Conservation (phyloP, 2,113 vertebrate species). For the Smithornis capensis region DNA sequence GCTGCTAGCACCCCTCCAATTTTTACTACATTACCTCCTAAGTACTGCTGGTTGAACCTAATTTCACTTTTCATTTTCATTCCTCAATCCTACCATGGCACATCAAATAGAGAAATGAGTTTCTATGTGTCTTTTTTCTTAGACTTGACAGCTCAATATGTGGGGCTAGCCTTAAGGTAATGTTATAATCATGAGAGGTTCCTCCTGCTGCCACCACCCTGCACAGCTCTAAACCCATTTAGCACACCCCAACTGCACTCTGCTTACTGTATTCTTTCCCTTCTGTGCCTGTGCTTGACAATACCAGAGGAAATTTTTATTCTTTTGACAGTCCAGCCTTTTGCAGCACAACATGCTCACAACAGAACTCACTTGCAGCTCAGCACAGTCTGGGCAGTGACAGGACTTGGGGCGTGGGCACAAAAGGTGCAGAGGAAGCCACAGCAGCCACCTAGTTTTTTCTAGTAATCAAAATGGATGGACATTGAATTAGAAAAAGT, state of each 20-base stretch:
- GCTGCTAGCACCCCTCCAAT: neutral
- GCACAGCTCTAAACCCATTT: neutral
- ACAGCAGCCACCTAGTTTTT: neutral
- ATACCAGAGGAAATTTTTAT: neutral
- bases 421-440: neutral
- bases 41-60: neutral
- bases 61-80: neutral
- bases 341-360: neutral
- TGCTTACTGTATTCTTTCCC: neutral
- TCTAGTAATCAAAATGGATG: neutral
- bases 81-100: neutral
- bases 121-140: neutral
- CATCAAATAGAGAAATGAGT: conserved; percentile 14
- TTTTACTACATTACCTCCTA: neutral
- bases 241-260: neutral
- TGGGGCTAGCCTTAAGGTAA: neutral
- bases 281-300: neutral
- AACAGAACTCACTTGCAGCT: neutral
- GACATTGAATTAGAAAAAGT: neutral
- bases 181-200: neutral
- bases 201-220: neutral
- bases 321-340: neutral
- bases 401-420: neutral
- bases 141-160: neutral
- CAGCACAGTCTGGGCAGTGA: neutral